Evolutionary conservation across 1,140 invertebrate species (phyloP), one percentile per base, ranked within the genome.

Genomic region (Monomorium pharaonis): DNA sequence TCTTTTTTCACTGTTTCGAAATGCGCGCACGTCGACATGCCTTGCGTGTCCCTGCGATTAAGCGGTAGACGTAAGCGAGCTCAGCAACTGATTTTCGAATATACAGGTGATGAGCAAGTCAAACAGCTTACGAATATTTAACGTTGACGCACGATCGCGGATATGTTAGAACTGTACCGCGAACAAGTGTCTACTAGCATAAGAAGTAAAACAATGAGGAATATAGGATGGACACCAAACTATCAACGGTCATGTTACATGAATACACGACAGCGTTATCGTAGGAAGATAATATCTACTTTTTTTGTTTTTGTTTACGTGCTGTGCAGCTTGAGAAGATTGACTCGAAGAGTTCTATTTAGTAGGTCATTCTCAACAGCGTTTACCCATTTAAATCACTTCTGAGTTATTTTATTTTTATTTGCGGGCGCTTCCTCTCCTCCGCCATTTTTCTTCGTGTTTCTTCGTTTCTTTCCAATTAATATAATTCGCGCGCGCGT

Each of bases 401-500:
- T 33, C 24, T 24, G 9, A 54, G 16, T 18, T 18, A 3, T 80
- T 69, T 62, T 4, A 47, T n/a, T 87, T 63, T 30, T 0, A 9
- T 87, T 70, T 47, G 30, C 5, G 33, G 2, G 33, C 5, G 33
- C 3, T 0, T 14, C n/a, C 44, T 2, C 4, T 5, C 56, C 5
- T 5, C 44, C 6, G 16, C 3, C 1, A 6, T 10, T 3, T 12
- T 58, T 14, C 37, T 27, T 74, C n/a, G 21, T 63, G 27, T 33
- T 44, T 58, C 3, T 16, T 58, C 60, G 18, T 62, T 76, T 49
- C 12, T 30, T 62, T 44, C 58, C 62, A 54, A 72, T 63, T 86
- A 47, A 51, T 86, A 54, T 58, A 72, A 30, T 63, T 75, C 51
- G 51, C 75, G 65, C 33, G 16, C 80, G 12, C 75, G 51, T 60